phyloP scores from a whole-genome alignment of 2,797 vertebrate genomes.

The Masticophis lateralis region DNA sequence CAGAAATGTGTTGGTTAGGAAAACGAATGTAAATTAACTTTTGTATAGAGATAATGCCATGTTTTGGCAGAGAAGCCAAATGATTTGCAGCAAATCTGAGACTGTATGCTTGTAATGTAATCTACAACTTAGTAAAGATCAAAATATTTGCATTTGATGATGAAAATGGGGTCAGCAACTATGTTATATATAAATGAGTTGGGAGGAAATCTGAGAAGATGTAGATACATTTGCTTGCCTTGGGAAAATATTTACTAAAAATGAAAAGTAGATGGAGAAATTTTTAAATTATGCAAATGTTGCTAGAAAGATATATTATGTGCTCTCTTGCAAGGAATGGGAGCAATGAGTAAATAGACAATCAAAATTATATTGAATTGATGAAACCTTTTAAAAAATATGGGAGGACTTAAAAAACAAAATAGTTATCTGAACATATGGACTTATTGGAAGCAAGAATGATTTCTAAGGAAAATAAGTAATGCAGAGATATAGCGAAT shows the following conservation, averaged over 20 bases:
- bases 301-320: background rate
- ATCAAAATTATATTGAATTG: background rate
- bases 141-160: background rate
- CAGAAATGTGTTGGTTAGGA: background rate
- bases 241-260: background rate
- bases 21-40: background rate
- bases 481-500: background rate
- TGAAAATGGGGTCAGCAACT: background rate
- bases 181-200: background rate
- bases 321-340: background rate
- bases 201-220: background rate
- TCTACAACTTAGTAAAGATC: background rate
- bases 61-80: background rate
- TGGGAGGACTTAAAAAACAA: background rate
- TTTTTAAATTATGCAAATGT: background rate
- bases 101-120: background rate
- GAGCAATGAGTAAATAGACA: background rate
- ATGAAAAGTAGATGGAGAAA: background rate
- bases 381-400: background rate
- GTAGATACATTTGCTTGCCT: background rate
- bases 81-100: background rate
- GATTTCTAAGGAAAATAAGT: background rate
- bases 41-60: background rate
- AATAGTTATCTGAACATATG: background rate
- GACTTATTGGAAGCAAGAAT: background rate